These are phyloP conservation scores for Anoplopoma fimbria DNA, from an alignment of 2,113 vertebrate genomes.

Conservation along the genomic window DNA sequence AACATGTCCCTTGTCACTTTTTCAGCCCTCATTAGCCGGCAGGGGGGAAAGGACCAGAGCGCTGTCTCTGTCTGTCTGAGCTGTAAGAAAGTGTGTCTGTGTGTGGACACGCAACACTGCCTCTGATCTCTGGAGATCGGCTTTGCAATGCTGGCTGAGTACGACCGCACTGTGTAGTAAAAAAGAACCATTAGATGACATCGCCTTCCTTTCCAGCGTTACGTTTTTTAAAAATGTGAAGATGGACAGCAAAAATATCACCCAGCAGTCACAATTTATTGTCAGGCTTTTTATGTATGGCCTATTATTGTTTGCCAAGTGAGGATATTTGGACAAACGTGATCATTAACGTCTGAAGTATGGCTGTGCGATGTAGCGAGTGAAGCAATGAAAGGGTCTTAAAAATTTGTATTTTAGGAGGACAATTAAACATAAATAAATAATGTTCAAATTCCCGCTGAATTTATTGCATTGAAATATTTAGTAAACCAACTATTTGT, in stretches of 20 bases:
- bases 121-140: conserved; percentile 68
- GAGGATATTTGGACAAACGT: not conserved
- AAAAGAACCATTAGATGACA: conserved; percentile 22
- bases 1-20: conserved; percentile 20
- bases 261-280: no score
- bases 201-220: no score
- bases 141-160: conserved; percentile 17
- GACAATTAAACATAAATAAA: not conserved
- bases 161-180: not conserved
- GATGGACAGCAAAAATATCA: no score
- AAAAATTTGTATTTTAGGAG: not conserved
- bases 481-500: not conserved
- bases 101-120: conserved; percentile 61
- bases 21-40: conserved; percentile 55
- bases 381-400: not conserved
- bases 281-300: no score
- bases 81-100: conserved; percentile 50
- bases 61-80: conserved; percentile 60
- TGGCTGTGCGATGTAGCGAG: not conserved
- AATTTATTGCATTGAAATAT: not conserved
- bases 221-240: no score
- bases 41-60: conserved; percentile 35
- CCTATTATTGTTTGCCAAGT: not conserved
- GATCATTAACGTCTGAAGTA: conserved; percentile 16
- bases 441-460: not conserved